Conservation (phyloP, 2,113 vertebrate species). For the Ivindomyrus marchei region DNA sequence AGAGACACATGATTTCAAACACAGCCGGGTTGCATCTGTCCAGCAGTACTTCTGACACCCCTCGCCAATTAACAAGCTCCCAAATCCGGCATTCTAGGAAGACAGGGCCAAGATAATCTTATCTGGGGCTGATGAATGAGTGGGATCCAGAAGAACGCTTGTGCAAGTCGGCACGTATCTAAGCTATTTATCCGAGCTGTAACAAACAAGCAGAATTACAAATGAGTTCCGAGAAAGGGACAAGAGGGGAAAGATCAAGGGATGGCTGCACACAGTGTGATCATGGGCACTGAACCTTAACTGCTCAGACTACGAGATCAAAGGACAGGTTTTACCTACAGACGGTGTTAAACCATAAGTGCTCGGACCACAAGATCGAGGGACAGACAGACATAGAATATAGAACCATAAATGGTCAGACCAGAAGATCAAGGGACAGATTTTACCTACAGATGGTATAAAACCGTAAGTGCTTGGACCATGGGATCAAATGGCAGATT, state of each 20-base stretch:
- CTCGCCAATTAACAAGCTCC: not conserved
- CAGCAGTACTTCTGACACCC: not conserved
- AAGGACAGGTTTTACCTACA: not conserved
- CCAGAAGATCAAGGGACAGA: not conserved
- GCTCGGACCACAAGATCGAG: not conserved
- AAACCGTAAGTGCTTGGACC: not conserved
- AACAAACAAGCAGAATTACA: conserved; percentile 41
- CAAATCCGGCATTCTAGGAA: conserved; percentile 28
- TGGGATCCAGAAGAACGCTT: conserved; percentile 44
- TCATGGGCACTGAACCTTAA: not conserved
- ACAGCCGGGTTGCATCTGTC: not conserved
- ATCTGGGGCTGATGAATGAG: conserved; percentile 50
- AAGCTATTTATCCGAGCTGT: conserved; percentile 53
- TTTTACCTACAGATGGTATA: not conserved
- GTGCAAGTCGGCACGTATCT: conserved; percentile 49
- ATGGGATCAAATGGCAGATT: not conserved
- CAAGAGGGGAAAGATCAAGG: not conserved
- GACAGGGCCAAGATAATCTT: conserved; percentile 42
- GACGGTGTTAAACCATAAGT: not conserved
- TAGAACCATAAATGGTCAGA: not conserved
- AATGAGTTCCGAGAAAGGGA: not conserved
- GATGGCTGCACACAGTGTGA: not conserved
- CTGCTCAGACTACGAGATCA: not conserved
- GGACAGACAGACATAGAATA: not conserved
- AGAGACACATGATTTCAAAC: not conserved